Percentiles rank a stretch among this genome's conserved stretches.
Evolutionary conservation across 1,140 invertebrate species (phyloP).

Genomic region (Intoshia linei): DNA sequence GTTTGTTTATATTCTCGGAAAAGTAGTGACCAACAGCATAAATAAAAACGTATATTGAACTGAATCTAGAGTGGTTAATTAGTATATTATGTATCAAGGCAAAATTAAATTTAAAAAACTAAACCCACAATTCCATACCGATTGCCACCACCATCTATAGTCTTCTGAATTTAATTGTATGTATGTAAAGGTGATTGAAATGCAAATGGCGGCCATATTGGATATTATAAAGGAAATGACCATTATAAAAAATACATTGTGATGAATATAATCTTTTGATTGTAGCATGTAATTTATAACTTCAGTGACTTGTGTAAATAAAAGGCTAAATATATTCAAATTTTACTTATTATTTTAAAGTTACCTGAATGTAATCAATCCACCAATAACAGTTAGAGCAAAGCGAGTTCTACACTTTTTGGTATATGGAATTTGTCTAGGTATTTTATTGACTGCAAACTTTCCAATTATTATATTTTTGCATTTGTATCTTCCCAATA

Average conservation of each 20-base stretch:
- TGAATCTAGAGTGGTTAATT: not conserved
- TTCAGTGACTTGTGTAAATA: too few species aligned
- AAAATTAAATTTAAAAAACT: too few species aligned
- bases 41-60: not conserved
- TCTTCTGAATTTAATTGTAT: constrained; percentile 27
- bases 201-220: constrained; percentile 26
- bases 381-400: constrained; percentile 25
- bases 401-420: constrained; percentile 24
- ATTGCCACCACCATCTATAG: constrained; percentile 29
- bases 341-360: too few species aligned
- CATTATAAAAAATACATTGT: constrained; percentile 25
- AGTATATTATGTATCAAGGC: not conserved
- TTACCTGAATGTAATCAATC: constrained; percentile 27
- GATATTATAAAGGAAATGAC: constrained; percentile 26
- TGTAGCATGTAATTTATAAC: too few species aligned
- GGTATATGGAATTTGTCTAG: constrained; percentile 24
- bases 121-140: constrained; percentile 25
- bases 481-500: too few species aligned
- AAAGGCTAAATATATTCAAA: too few species aligned
- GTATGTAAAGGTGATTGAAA: constrained; percentile 27
- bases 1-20: not conserved
- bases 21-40: not conserved
- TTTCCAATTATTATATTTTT: too few species aligned
- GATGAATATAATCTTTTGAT: too few species aligned
- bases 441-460: constrained; percentile 26